Evolutionary conservation across 2,797 vertebrate species (phyloP).

Genomic region (Micromesistius poutassou): DNA sequence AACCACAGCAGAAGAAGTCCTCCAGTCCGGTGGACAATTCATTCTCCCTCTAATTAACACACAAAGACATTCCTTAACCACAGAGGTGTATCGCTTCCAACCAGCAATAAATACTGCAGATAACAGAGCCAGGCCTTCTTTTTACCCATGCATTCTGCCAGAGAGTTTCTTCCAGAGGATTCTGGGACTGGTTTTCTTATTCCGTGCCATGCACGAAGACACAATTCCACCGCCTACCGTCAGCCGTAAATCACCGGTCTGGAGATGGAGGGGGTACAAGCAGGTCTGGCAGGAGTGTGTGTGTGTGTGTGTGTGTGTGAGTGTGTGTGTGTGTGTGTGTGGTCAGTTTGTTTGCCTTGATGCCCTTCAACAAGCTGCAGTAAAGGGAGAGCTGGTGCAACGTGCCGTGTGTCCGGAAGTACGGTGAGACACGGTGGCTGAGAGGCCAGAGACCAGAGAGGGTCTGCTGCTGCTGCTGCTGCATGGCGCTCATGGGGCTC

Average conservation of each 20-base stretch:
- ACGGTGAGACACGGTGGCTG: neutral
- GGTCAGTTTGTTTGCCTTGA: slow-evolving; percentile 21
- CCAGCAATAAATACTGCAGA: neutral
- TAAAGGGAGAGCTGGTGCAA: slow-evolving; percentile 19
- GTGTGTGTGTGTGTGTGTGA: no score
- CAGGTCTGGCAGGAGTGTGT: neutral
- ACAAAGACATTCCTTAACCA: slow-evolving; percentile 19
- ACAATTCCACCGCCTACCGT: neutral
- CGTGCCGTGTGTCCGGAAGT: neutral
- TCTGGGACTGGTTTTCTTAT: slow-evolving; percentile 3
- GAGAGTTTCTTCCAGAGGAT: slow-evolving; percentile 4
- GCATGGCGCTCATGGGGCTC: neutral
- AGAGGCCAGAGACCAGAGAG: no score
- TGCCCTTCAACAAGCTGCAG: slow-evolving; percentile 25
- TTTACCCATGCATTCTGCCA: neutral
- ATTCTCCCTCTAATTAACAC: slow-evolving; percentile 22
- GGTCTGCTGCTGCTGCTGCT: neutral
- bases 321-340: slow-evolving; percentile 21
- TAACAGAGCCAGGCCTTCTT: neutral
- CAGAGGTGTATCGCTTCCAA: neutral
- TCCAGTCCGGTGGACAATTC: slow-evolving; percentile 10
- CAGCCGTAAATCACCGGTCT: slow-evolving; percentile 15
- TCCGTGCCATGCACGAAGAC: slow-evolving; percentile 9
- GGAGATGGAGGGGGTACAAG: slow-evolving; percentile 2
- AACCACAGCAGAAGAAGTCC: slow-evolving; percentile 6